These are phyloP conservation scores for Xerus rutilus DNA, from an alignment of 2,797 vertebrate species.

Conservation along the genomic window DNA sequence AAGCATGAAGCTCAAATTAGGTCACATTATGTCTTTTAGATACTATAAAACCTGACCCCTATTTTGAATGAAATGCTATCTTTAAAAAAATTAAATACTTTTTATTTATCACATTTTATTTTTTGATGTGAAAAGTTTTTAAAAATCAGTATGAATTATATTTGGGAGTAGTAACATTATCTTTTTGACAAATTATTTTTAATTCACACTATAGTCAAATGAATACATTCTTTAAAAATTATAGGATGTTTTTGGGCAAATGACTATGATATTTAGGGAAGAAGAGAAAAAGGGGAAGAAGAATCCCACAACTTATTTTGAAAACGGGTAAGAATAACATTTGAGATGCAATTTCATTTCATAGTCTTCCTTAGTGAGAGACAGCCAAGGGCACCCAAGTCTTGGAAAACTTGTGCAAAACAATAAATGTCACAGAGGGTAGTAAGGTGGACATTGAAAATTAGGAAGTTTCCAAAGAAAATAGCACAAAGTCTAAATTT, in stretches of 20 bases:
- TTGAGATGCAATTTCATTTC: background rate
- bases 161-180: background rate
- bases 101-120: background rate
- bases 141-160: background rate
- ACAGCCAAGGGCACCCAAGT: background rate
- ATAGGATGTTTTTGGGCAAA: background rate
- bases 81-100: background rate
- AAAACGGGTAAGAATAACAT: background rate
- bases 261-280: background rate
- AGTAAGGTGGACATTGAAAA: background rate
- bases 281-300: background rate
- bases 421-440: background rate
- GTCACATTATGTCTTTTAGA: background rate
- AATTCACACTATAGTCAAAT: background rate
- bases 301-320: background rate
- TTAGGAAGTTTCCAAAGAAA: background rate
- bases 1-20: constrained; percentile 13
- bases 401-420: background rate
- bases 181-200: background rate
- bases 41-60: background rate
- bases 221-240: background rate
- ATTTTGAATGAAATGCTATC: background rate
- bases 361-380: background rate
- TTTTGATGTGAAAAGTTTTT: background rate
- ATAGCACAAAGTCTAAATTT: background rate